Evolutionary conservation across 2,888 invertebrate species (phyloP).

Genomic region (Fragum sueziense): DNA sequence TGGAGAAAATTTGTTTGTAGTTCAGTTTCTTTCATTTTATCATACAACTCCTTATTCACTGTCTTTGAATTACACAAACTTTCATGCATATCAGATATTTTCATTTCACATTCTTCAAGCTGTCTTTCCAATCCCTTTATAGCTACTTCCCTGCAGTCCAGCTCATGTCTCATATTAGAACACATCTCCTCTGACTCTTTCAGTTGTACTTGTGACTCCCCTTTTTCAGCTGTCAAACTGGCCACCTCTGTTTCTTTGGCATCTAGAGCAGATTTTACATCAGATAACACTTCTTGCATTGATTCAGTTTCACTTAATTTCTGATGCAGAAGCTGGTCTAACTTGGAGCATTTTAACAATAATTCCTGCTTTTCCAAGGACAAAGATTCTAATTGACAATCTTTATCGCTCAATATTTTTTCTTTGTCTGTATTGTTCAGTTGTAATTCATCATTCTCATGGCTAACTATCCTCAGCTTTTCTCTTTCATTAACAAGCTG

Average conservation of each 20-base stretch:
- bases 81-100: conserved; percentile 33
- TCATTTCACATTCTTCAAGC: conserved; percentile 4
- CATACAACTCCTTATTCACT: conserved; percentile 25
- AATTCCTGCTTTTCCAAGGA: conserved; percentile 49
- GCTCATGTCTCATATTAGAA: neutral
- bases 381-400: conserved; percentile 45
- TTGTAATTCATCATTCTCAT: conserved; percentile 41
- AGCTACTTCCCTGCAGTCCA: neutral
- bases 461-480: conserved; percentile 8
- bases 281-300: conserved; percentile 2
- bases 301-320: conserved; percentile 12
- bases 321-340: conserved; percentile 21
- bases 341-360: conserved; percentile 35
- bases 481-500: conserved; percentile 22
- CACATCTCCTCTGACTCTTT: conserved; percentile 6
- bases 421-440: conserved; percentile 31
- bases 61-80: conserved; percentile 7
- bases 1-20: conserved; percentile 4
- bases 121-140: conserved; percentile 24
- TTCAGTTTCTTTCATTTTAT: conserved; percentile 24
- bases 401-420: conserved; percentile 39
- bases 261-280: neutral
- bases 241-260: neutral
- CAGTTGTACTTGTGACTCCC: neutral
- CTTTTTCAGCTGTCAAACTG: neutral